phyloP scores from a whole-genome alignment of 1,140 invertebrate species.

The Drosophila sproati region DNA sequence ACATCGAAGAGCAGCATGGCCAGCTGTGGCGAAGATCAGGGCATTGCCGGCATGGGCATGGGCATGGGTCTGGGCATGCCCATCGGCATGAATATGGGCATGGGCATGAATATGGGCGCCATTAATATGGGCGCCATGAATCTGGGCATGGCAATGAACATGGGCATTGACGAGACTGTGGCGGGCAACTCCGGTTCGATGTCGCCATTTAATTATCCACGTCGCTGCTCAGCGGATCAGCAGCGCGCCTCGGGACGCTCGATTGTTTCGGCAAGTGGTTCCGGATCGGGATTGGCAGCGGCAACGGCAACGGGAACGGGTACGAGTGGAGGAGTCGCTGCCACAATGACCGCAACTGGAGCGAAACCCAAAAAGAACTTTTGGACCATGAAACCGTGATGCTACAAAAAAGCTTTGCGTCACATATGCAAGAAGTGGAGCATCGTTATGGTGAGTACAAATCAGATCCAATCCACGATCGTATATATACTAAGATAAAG shows the following conservation, averaged over 20 bases:
- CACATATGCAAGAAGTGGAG: conserved; percentile 81
- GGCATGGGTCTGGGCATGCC: conserved; percentile 9
- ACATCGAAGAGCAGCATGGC: conserved; percentile 82
- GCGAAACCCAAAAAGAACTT: conserved; percentile 83
- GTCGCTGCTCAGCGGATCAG: conserved; percentile 71
- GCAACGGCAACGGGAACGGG: no score
- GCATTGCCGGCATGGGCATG: conserved; percentile 67
- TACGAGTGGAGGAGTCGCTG: conserved; percentile 17
- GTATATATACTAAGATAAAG: no score
- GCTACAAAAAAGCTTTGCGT: conserved; percentile 79
- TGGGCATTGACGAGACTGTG: conserved; percentile 8
- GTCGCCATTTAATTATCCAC: conserved; percentile 73
- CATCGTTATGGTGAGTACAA: conserved; percentile 80
- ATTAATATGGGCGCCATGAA: background rate
- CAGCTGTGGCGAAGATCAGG: conserved; percentile 77
- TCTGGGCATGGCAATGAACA: background rate
- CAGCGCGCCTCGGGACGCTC: conserved; percentile 70
- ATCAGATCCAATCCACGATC: background rate
- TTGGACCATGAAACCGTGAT: conserved; percentile 84
- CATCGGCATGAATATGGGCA: conserved; percentile 14
- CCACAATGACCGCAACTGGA: conserved; percentile 44
- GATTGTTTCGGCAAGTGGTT: conserved; percentile 36
- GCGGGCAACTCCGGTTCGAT: conserved; percentile 28
- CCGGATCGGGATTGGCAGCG: conserved; percentile 2
- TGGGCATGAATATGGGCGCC: conserved; percentile 11